Evolutionary conservation across 2,113 vertebrate species (phyloP).

Genomic region (Bombycilla garrulus): DNA sequence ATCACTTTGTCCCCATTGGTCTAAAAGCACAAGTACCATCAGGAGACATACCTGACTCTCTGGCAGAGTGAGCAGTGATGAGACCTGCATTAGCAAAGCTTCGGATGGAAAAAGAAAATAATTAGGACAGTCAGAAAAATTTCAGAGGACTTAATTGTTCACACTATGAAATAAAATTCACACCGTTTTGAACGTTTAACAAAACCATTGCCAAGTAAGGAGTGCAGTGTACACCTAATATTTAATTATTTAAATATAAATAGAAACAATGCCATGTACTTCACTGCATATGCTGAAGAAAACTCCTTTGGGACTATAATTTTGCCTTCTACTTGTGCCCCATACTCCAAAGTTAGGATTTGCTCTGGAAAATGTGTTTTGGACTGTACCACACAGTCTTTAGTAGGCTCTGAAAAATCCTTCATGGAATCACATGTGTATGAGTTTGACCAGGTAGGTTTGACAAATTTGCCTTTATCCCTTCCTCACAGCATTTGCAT

Average conservation of each 20-base stretch:
- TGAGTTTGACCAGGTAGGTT: not conserved
- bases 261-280: not conserved
- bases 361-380: not conserved
- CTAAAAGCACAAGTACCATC: constrained; percentile 63
- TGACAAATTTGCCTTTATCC: not conserved
- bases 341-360: not conserved
- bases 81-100: constrained; percentile 31
- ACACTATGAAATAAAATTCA: not conserved
- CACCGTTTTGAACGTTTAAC: not conserved
- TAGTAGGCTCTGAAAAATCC: not conserved
- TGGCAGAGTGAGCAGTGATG: not conserved
- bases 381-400: not conserved
- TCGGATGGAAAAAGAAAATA: constrained; percentile 30
- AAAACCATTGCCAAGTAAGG: fast-evolving
- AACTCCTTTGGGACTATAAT: not conserved
- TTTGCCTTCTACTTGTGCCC: not conserved
- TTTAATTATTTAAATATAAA: too few species aligned
- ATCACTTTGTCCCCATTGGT: constrained; percentile 67
- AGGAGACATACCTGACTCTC: constrained; percentile 45
- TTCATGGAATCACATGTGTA: not conserved
- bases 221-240: not conserved
- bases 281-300: not conserved
- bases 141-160: constrained; percentile 35
- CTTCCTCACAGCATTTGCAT: not conserved
- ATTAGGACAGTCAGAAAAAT: constrained; percentile 5